Evolutionary conservation across 2,113 vertebrate genomes (phyloP), one percentile per base, ranked within the genome.

Genomic region (Prietella phreatophila): DNA sequence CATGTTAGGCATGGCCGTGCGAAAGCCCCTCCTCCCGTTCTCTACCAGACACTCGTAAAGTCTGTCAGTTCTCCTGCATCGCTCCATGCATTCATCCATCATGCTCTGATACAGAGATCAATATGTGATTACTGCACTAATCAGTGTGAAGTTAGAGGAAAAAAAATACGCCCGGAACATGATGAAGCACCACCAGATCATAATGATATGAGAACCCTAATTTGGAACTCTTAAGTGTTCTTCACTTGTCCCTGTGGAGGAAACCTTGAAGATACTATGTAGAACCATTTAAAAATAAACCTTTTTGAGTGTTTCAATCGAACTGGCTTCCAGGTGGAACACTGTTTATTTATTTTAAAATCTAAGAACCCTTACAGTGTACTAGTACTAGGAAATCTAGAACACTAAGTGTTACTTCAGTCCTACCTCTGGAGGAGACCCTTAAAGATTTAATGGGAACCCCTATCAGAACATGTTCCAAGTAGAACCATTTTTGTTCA

Each of bases 91-190:
- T 53, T 75, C 67, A 88, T 82, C 75, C 75, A 33, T 87, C 83
- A 78, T 42, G 47, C 27, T 85, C 88, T 75, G 80, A 85, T 69
- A 82, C 56, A 2, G 30, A 47, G 82, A 63, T 83, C 63, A 63
- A 76, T 88, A 81, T 58, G 36, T 73, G 84, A 88, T 85, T 73
- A 85, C n/a, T 53, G 47, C 65, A 86, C 87, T 80, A 86, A 88
- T 88, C 86, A 86, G 50, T 82, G 15, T 58, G 71, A 85, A 88
- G 83, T 69, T 82, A 85, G 30, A 71, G 61, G 79, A 25, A 25
- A 53, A 61, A 75, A 71, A 75, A 58, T 19, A 47, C 50, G 56
- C 55, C 11, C 10, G n/a, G 11, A 42, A 30, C 50, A 55, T 9
- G 75, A 78, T 27, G 42, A n/a, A 1, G 5, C 6, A 78, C 11